Evolutionary conservation across 2,797 vertebrate species (phyloP).

Genomic region (Rousettus madagascariensis): DNA sequence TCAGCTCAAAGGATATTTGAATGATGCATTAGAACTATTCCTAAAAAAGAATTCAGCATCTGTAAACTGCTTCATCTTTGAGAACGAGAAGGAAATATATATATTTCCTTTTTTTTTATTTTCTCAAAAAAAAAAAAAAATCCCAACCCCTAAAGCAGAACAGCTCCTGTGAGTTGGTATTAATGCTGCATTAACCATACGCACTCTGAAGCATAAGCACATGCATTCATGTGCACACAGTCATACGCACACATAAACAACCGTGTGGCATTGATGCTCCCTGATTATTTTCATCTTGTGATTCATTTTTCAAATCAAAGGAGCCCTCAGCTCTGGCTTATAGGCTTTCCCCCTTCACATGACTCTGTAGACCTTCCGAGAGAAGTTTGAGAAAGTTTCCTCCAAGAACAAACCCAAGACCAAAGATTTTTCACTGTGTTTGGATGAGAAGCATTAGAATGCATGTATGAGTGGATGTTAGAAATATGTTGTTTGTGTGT

Average conservation of each 20-base stretch:
- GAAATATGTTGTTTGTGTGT: not conserved
- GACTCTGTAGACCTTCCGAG: not conserved
- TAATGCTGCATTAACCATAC: conserved; percentile 79
- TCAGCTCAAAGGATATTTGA: conserved; percentile 87
- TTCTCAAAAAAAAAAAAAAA: conserved; percentile 45
- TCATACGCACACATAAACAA: conserved; percentile 76
- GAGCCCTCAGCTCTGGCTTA: conserved; percentile 35
- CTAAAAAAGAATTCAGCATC: conserved; percentile 85
- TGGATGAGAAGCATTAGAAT: not conserved
- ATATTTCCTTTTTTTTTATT: too few relatives aligned
- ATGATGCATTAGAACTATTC: conserved; percentile 86
- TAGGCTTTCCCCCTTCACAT: not conserved
- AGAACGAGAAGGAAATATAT: conserved; percentile 52
- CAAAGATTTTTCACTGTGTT: not conserved
- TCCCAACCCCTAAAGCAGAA: conserved; percentile 76
- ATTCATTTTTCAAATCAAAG: conserved; percentile 75
- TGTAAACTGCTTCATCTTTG: conserved; percentile 85
- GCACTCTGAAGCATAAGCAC: conserved; percentile 78
- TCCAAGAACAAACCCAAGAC: not conserved
- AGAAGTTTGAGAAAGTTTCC: not conserved
- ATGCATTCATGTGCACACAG: conserved; percentile 73
- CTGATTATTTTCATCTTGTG: conserved; percentile 73
- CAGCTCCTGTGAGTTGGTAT: conserved; percentile 74
- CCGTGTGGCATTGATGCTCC: conserved; percentile 65
- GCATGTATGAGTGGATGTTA: too few relatives aligned